phyloP scores from a whole-genome alignment of 2,797 vertebrate species.

The Cryptoblepharus egeriae region DNA sequence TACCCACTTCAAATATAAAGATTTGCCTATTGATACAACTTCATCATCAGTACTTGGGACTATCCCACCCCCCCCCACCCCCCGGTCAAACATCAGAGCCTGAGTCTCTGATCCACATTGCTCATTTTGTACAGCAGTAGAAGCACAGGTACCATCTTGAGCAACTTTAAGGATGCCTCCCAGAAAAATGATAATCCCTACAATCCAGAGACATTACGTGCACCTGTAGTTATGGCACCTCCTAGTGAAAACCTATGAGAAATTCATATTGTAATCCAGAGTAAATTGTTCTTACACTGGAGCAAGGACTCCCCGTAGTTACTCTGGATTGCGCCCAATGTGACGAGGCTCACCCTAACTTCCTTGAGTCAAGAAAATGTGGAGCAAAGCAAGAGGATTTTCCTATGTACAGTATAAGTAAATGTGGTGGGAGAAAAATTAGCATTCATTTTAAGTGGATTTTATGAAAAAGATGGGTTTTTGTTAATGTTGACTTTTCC shows the following conservation, averaged over 20 bases:
- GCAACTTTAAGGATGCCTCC: not conserved
- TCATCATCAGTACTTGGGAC: not conserved
- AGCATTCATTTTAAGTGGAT: not conserved
- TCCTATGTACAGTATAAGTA: not conserved
- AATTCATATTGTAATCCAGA: too few species aligned
- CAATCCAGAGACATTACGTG: too few species aligned
- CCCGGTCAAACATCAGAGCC: not conserved
- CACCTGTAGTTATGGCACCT: too few species aligned
- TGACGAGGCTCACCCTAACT: too few species aligned
- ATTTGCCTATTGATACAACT: not conserved
- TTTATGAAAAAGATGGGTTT: not conserved
- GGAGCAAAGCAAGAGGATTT: not conserved
- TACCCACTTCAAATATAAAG: not conserved
- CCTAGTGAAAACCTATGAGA: too few species aligned
- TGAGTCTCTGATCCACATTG: not conserved
- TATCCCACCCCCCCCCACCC: not conserved
- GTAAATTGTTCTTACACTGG: too few species aligned
- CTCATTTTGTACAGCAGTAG: not conserved
- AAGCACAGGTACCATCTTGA: too few species aligned
- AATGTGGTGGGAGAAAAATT: conserved; percentile 14
- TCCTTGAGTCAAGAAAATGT: not conserved
- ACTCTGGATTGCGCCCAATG: too few species aligned
- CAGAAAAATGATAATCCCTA: not conserved
- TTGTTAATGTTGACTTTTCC: too few species aligned
- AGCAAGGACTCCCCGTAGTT: too few species aligned